Percentiles rank a stretch among this genome's conserved stretches.
Conservation (phyloP, 2,113 vertebrate genomes). For the Cebus imitator region DNA sequence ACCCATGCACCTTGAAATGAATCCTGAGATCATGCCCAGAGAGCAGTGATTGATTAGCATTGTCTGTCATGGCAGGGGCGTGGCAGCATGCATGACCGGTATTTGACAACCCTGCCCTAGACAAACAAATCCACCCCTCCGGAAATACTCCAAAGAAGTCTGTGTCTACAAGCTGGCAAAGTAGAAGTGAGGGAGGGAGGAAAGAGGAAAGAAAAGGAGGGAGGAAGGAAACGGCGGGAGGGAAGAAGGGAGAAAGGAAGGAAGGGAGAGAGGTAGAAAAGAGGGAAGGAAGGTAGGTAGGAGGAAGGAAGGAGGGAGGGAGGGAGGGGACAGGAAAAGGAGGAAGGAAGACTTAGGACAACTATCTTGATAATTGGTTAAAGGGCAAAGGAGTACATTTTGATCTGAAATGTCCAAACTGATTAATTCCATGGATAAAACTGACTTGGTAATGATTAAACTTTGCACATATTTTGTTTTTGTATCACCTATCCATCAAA, state of each 20-base stretch:
- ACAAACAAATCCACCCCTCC: conserved; percentile 64
- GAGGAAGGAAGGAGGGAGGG: not conserved
- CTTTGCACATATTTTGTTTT: not conserved
- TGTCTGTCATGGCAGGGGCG: conserved; percentile 56
- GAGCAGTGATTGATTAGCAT: conserved; percentile 57
- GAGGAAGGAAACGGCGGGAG: not conserved
- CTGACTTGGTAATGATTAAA: not conserved
- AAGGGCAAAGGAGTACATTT: not conserved
- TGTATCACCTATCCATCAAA: not conserved
- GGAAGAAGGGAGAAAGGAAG: too few relatives aligned
- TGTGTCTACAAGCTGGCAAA: not conserved
- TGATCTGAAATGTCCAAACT: not conserved
- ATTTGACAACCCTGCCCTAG: conserved; percentile 50
- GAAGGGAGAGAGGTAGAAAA: accelerated
- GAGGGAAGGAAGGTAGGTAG: too few relatives aligned
- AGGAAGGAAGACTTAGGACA: not conserved
- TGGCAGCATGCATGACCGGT: conserved; percentile 29
- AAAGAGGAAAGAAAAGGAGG: too few relatives aligned
- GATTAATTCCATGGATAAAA: not conserved
- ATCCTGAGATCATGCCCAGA: conserved; percentile 15
- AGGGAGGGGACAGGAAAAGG: not conserved
- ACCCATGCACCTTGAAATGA: conserved; percentile 40
- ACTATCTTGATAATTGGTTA: not conserved
- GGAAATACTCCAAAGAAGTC: conserved; percentile 35
- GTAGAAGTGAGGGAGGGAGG: not conserved